Evolutionary conservation across 2,797 vertebrate genomes (phyloP).

Genomic region (Molossus molossus): DNA sequence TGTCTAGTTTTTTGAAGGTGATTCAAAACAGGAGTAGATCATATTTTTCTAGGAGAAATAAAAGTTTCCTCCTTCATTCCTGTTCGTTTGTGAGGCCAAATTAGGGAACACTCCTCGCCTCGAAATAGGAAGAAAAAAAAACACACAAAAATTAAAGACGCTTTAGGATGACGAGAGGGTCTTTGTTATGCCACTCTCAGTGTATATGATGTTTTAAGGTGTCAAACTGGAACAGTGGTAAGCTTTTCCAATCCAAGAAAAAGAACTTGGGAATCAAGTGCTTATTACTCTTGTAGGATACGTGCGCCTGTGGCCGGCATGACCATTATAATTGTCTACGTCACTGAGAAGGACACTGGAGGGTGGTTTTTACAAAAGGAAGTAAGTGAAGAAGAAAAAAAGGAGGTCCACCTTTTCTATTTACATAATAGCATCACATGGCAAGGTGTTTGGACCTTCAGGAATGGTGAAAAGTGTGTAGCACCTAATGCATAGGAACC

Average conservation of each 20-base stretch:
- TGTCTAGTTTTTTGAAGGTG: constrained; percentile 69
- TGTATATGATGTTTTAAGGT: constrained; percentile 38
- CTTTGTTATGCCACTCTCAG: background rate
- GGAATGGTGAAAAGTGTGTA: background rate
- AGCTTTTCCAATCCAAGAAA: constrained; percentile 20
- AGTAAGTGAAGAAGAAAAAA: background rate
- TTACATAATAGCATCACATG: background rate
- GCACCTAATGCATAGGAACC: background rate
- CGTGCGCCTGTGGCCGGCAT: background rate
- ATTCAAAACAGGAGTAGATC: constrained; percentile 70
- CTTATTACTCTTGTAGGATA: background rate
- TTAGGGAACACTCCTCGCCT: constrained; percentile 41
- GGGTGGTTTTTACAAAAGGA: constrained; percentile 13
- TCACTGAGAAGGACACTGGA: background rate
- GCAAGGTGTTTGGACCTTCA: background rate
- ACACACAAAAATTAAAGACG: background rate
- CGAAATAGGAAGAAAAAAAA: background rate
- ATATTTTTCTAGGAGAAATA: constrained; percentile 64
- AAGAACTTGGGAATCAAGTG: background rate
- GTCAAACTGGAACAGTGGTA: background rate
- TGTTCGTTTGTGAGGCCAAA: constrained; percentile 23
- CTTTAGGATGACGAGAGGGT: constrained; percentile 68
- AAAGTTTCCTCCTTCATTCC: constrained; percentile 16
- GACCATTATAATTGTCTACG: background rate
- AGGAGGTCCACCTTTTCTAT: background rate